Conservation (phyloP, 2,113 vertebrate species). For the Nansenia antarctica region DNA sequence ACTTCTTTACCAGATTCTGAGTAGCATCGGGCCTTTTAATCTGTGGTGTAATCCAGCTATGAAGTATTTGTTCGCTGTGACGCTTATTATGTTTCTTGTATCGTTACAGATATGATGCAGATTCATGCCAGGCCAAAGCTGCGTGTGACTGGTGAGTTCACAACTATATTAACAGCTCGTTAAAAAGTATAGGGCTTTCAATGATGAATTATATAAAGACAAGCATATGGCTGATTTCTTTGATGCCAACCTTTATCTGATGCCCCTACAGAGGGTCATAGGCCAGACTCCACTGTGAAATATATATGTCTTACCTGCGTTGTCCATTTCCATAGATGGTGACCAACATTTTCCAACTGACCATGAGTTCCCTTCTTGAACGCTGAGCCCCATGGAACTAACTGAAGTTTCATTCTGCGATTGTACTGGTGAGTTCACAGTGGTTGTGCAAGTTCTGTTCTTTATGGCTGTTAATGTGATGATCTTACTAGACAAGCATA, state of each 20-base stretch:
- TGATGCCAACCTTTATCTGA: slow-evolving; percentile 67
- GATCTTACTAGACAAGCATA: neutral
- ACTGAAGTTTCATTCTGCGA: neutral
- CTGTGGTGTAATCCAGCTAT: too few species aligned
- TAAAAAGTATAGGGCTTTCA: neutral
- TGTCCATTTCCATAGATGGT: neutral
- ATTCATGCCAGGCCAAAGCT: too few species aligned
- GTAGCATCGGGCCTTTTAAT: slow-evolving; percentile 48
- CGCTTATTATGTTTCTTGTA: too few species aligned
- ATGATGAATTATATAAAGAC: slow-evolving; percentile 56
- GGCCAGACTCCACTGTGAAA: neutral
- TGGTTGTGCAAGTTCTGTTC: neutral
- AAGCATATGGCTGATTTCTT: slow-evolving; percentile 70
- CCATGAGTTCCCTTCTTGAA: neutral
- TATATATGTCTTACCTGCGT: neutral
- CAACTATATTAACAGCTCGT: neutral
- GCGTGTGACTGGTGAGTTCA: neutral
- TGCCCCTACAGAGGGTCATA: neutral
- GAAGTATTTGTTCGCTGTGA: too few species aligned
- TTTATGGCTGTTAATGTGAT: slow-evolving; percentile 23
- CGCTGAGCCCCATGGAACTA: neutral
- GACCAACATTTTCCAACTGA: too few species aligned
- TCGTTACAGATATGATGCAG: too few species aligned
- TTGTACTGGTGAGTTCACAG: neutral
- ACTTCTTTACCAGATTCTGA: slow-evolving; percentile 76